Evolutionary conservation across 2,797 vertebrate genomes (phyloP), one percentile per base, ranked within the genome.

Genomic region (Myiothlypis coronata): DNA sequence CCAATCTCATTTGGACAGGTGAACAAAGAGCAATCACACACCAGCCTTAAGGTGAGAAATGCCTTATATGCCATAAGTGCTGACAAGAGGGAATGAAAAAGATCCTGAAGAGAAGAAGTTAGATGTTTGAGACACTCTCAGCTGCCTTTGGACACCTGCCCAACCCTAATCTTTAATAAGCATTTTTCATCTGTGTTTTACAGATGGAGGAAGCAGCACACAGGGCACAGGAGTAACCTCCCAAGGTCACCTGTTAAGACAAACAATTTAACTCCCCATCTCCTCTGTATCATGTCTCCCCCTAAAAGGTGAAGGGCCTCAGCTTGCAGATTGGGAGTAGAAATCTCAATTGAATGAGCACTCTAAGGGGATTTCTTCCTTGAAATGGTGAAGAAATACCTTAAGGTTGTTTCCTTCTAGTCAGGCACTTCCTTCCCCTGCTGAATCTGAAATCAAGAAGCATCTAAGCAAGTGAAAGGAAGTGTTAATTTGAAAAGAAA

Each of bases 291-390:
- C 47, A 34, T 30, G 24, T 74, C 61, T 77, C 53, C 37, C 71
- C 12, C 4, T 18, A 50, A 57, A 84, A 55, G 39, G 28, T 3
- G 3, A 90, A 59, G 44, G 46, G 41, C 28, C 47, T 91, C 32
- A 16, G 56, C 69, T 50, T 83, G 68, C 35, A 64, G 76, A 90
- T 64, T 1, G 0, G 56, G 88, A 41, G 60, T 77, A 68, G 56
- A 94, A 74, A 90, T 61, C 75, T 90, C 83, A 77, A 57, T 6
- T 77, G 77, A 91, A 75, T 60, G 68, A 87, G 23, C 21, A 2
- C 63, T 82, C 63, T 90, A 70, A 90, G 37, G 68, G 47, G 74
- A 91, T 87, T 95, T 92, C 57, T 92, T 96, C 83, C 69, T 85
- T 93, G 77, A 84, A 63, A 78, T 74, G 68, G 56, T 71, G 70